Base-by-base conservation (phyloP, 2,888 invertebrate genomes). In the Chironomus tentans region DNA sequence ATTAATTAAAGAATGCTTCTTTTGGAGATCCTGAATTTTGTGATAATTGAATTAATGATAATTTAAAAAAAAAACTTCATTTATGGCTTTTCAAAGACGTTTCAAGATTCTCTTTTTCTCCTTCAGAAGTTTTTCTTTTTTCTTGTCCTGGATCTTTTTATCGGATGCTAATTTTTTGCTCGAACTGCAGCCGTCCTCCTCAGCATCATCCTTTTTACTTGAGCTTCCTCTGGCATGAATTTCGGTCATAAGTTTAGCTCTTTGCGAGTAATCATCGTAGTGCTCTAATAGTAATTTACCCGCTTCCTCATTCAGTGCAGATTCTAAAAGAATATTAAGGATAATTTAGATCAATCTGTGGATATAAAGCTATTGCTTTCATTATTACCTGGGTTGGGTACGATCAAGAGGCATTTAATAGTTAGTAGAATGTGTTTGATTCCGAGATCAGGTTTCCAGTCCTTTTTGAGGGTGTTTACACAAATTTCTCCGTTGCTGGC, bases 281-380 rank as follows among this genome's bases (percentile, higher is more conserved):
- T 91, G 91, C 85, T 96, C 96, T 80, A 95, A 87, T 79, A 98
- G 86, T 83, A 98, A 87, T 85, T 95, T 95, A 18, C 97, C 97
- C 76, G 97, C 97, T 85, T 97, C 97, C 83, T 97, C 97, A 84
- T 98, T 98, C 80, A 98, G 88, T 79, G 97, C 97, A 77, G 97
- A 97, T 85, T 98, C 97, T 65, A 24, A 24, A 65, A 65, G 2
- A 21, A n/a, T n/a, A 13, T 21, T 10, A 56, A 56, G 15, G 15
- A 15, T 15, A n/a, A 2, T 4, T 6, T 15, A 2, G 21, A 65
- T 10, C 4, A 13, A 28, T 22, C 4, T 22, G 10, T 6, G 4
- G 12, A 65, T 21, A 13, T 6, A 65, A 65, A 4, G 1, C 3
- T 4, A 5, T 4, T 28, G 28, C 5, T 4, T 28, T 38, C 4